phyloP scores from a whole-genome alignment of 2,888 invertebrate genomes.

The Drosophila mimica region DNA sequence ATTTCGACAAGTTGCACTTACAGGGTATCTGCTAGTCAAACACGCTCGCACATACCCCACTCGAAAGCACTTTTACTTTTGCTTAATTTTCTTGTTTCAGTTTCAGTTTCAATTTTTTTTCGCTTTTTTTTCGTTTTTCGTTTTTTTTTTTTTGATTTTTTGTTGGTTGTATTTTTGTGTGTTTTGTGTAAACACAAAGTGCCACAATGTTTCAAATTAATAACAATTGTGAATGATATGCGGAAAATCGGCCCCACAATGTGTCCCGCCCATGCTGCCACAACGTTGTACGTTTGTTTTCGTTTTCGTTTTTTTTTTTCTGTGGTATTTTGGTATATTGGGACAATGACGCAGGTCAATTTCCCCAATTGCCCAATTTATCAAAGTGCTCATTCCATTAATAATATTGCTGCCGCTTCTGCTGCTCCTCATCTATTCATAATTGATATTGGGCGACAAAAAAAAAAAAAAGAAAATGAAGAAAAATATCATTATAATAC shows the following conservation, averaged over 20 bases:
- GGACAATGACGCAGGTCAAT: conserved; percentile 41
- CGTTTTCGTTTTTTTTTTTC: background rate
- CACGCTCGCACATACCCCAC: background rate
- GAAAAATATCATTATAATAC: background rate
- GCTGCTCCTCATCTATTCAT: conserved; percentile 3
- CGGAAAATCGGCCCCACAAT: conserved; percentile 34
- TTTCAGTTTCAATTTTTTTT: conserved; percentile 1
- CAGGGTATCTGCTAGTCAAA: conserved; percentile 24
- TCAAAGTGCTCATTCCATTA: conserved; percentile 31
- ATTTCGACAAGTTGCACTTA: background rate
- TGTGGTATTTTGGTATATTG: background rate
- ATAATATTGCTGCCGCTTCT: conserved; percentile 13
- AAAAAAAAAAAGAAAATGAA: background rate
- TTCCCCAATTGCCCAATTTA: conserved; percentile 33
- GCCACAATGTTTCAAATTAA: conserved; percentile 74
- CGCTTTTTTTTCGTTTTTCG: background rate
- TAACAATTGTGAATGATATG: conserved; percentile 69
- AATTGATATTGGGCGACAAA: conserved; percentile 16
- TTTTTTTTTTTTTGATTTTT: background rate
- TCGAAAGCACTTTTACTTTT: conserved; percentile 36
- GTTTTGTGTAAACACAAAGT: conserved; percentile 67
- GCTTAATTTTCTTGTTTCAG: background rate
- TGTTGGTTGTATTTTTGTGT: conserved; percentile 10
- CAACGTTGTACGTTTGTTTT: background rate
- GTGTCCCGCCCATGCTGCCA: conserved; percentile 1